A percentile compares a stretch with the other conserved stretches of the same genome.
phyloP scores from a whole-genome alignment of 2,797 vertebrate genomes.

The Argyrosomus regius region DNA sequence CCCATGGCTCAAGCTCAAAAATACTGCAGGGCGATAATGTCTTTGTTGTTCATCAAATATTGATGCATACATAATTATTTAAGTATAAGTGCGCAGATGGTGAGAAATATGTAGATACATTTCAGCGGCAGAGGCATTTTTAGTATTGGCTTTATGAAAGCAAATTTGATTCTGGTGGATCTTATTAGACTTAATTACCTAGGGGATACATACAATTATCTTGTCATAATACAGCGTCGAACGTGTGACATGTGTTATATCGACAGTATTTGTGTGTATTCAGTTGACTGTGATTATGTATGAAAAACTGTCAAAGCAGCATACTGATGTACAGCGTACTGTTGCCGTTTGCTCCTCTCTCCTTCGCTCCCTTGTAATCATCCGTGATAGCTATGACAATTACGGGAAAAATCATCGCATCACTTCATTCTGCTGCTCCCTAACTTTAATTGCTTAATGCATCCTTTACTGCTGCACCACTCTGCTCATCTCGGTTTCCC shows the following conservation, averaged over 20 bases:
- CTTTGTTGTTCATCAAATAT: slow-evolving; percentile 86
- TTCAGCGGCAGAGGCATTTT: slow-evolving; percentile 52
- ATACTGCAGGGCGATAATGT: slow-evolving; percentile 75
- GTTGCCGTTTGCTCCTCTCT: slow-evolving; percentile 77
- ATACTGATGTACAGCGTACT: slow-evolving; percentile 86
- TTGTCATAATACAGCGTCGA: slow-evolving; percentile 60
- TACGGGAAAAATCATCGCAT: slow-evolving; percentile 87
- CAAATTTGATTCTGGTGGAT: slow-evolving; percentile 60
- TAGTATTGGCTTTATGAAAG: slow-evolving; percentile 37
- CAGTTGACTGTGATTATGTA: slow-evolving; percentile 62
- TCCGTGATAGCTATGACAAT: slow-evolving; percentile 90
- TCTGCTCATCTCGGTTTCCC: slow-evolving; percentile 35
- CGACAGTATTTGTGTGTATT: slow-evolving; percentile 48
- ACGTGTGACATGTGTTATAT: slow-evolving; percentile 56
- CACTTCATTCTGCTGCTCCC: slow-evolving; percentile 85
- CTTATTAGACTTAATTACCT: slow-evolving; percentile 67
- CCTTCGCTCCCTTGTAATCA: slow-evolving; percentile 87
- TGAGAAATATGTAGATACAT: slow-evolving; percentile 62
- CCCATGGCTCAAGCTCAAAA: slow-evolving; percentile 75
- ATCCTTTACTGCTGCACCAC: slow-evolving; percentile 77
- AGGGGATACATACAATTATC: slow-evolving; percentile 66
- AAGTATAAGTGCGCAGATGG: slow-evolving; percentile 60
- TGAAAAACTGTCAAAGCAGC: slow-evolving; percentile 79
- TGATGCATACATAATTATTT: slow-evolving; percentile 82
- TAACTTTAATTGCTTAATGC: slow-evolving; percentile 92